These are phyloP conservation scores for Cecidostiba fungosa DNA, from an alignment of 2,888 invertebrate species.

Conservation along the genomic window DNA sequence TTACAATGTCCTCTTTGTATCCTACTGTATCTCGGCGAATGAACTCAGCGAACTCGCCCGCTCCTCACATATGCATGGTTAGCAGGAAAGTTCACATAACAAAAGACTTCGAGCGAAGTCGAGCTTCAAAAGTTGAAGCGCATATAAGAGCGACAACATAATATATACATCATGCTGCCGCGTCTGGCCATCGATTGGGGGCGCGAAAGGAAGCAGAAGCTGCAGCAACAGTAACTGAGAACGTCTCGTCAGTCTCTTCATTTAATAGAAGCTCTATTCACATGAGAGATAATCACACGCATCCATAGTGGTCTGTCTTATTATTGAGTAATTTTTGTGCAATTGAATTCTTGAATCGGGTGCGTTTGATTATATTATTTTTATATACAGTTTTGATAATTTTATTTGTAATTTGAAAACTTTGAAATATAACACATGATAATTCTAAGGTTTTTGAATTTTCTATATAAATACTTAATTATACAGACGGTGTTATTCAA, in stretches of 20 bases:
- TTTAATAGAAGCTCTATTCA: neutral
- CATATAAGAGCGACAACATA: neutral
- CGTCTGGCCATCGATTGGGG: neutral
- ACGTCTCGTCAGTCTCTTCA: conserved; percentile 4
- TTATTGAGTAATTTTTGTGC: too few species aligned
- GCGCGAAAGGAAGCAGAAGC: neutral
- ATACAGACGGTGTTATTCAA: too few species aligned
- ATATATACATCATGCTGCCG: neutral
- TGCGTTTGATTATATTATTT: too few species aligned
- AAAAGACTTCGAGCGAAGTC: too few species aligned
- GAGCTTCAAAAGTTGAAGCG: neutral
- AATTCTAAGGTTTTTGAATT: too few species aligned
- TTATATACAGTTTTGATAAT: too few species aligned
- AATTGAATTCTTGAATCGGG: too few species aligned
- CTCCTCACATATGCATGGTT: neutral
- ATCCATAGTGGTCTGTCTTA: too few species aligned
- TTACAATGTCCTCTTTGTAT: neutral
- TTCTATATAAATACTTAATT: too few species aligned
- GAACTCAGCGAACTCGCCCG: neutral
- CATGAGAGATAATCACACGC: neutral
- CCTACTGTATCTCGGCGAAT: neutral
- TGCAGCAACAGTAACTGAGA: neutral
- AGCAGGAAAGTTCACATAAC: neutral
- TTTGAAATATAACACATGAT: neutral
- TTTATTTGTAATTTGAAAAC: neutral